Evolutionary conservation across 2,888 invertebrate genomes (phyloP), one percentile per base, ranked within the genome.

Genomic region (Drosophila nr. perissopoda): DNA sequence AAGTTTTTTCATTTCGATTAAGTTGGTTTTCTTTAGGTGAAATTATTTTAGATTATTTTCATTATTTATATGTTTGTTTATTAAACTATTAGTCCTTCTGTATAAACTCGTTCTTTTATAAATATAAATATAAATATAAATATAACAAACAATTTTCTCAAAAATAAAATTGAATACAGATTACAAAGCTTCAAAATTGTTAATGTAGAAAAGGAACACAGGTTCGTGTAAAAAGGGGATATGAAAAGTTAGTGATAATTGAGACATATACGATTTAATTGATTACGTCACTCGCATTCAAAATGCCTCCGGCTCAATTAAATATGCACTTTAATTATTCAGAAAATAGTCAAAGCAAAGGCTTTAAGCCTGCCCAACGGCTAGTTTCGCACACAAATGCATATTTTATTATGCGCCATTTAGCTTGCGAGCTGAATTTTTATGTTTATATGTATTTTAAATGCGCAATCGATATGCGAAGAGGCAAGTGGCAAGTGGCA

Each of bases 201-300:
- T 25, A 29, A 27, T 60, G 60, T 63, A 69, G 67, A 80, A 81
- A 61, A 48, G 25, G 45, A 82, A 78, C 80, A 85, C 91, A 91
- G 91, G 16, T 45, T 89, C 89, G 82, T 78, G n/a, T 87, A 82
- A 69, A 76, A 82, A 78, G 69, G 69, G 76, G 87, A 90, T 91
- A 91, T 91, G 91, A 90, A 89, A 77, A 67, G 73, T 83, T 73
- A 36, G 45, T 57, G 34, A 54, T 53, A 58, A 66, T 51, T 42
- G 63, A 54, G 45, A 63, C 45, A 53, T 31, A 67, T 38, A 56
- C 31, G 33, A 33, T 29, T 38, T 48, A 42, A 58, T 54, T 45
- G 49, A 45, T 54, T 53, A 42, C n/a, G 54, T 40, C 34, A 53
- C 18, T 36, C 4, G 10, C 49, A 27, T n/a, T 45, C 42, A 10